Conservation (phyloP, 2,797 vertebrate genomes). For the Taenioides sp. region DNA sequence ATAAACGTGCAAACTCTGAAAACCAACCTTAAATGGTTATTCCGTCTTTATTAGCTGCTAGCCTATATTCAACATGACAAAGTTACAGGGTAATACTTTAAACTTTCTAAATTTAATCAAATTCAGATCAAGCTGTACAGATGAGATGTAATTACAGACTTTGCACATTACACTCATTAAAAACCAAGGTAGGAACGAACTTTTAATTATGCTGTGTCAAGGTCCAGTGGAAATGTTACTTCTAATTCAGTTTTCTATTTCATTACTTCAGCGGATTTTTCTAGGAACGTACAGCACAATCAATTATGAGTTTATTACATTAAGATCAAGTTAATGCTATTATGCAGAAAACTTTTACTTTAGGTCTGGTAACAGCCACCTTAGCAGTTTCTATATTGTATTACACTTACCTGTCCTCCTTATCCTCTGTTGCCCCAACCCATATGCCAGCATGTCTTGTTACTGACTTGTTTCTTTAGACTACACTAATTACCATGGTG, state of each 20-base stretch:
- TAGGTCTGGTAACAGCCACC: background rate
- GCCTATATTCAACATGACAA: conserved; percentile 14
- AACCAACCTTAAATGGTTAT: conserved; percentile 25
- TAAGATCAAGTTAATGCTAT: background rate
- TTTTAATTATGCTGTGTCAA: conserved; percentile 22
- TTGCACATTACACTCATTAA: background rate
- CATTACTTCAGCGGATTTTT: background rate
- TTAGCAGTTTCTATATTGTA: background rate
- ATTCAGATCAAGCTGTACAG: conserved; percentile 1
- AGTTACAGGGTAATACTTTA: conserved; percentile 7
- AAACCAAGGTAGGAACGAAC: conserved; percentile 5
- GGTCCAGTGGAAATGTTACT: conserved; percentile 8
- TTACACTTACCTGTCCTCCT: conserved; percentile 11
- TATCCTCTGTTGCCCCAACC: conserved; percentile 7
- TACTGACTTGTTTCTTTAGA: conserved; percentile 15
- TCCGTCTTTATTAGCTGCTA: conserved; percentile 23
- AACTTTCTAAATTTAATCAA: conserved; percentile 24
- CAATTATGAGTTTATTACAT: background rate
- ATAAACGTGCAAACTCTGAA: conserved; percentile 28
- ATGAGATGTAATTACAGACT: background rate
- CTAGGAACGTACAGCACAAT: conserved; percentile 5
- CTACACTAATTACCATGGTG: conserved; percentile 42
- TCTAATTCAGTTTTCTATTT: conserved; percentile 6
- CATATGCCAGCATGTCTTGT: background rate
- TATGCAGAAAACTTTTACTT: conserved; percentile 1